Evolutionary conservation across 2,888 invertebrate species (phyloP), one percentile per base, ranked within the genome.

Genomic region (Napeogenes inachia): DNA sequence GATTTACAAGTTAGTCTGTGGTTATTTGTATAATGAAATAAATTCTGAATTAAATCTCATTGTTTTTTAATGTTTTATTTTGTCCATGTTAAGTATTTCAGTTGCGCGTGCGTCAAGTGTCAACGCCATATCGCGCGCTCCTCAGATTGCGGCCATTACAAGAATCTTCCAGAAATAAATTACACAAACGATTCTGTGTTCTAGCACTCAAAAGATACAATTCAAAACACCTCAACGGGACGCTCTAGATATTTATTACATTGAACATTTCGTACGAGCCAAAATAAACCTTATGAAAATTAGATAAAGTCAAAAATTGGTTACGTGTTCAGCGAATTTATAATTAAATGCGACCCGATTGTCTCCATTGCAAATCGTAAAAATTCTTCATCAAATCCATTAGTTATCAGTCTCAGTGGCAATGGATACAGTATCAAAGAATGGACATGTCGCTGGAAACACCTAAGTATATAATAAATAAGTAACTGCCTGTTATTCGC

Each of bases 331-430:
- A n/a, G 21, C 46, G 30, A 57, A 67, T 75, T 74, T 81, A 80
- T 79, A 82, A 76, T 80, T 83, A 83, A 84, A 83, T 81, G 75
- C 65, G 76, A 74, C 75, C 71, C 71, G 76, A 78, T 80, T 79
- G 78, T 79, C 77, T 81, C 78, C 71, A 71, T 69, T 66, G 76
- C 73, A 81, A 80, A 84, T 83, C 83, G 80, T 85, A 81, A 82
- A 82, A 81, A 81, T 81, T 77, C 77, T 80, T 79, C 71, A 74
- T 75, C 71, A 74, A 74, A 74, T 78, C 76, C 62, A 64, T 67
- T 68, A 63, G 66, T 53, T 60, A 59, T 57, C 57, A 50, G 62
- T 56, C 59, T 60, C 38, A 60, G 4, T 42, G 42, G 10, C 10
- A 10, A 12, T 42, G 42, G 5, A 3, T 42, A 10, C 45, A 45